Conservation (phyloP, 2,113 vertebrate genomes). For the Mormyrus lacerda region DNA sequence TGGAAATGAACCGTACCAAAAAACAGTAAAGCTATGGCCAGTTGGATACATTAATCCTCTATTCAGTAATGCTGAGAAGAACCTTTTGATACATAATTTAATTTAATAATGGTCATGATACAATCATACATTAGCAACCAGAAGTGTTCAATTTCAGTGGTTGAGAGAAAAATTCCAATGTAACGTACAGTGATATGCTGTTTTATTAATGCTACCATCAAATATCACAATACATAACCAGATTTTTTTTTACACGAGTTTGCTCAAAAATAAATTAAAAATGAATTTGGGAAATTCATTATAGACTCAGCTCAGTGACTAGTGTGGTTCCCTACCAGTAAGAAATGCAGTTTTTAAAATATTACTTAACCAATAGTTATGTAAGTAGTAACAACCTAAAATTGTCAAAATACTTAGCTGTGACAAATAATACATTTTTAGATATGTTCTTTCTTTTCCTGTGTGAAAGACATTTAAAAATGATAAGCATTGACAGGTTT, state of each 20-base stretch:
- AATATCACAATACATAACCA: not conserved
- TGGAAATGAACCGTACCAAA: constrained; percentile 34
- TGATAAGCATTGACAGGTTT: not conserved
- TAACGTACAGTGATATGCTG: not conserved
- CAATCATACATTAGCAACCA: not conserved
- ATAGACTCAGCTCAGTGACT: not conserved
- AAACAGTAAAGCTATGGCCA: constrained; percentile 11
- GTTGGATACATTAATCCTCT: constrained; percentile 14
- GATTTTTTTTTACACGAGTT: not conserved
- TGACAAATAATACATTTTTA: not conserved
- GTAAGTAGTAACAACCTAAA: not conserved
- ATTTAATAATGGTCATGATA: not conserved
- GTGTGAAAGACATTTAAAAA: not conserved
- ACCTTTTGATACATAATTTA: not conserved
- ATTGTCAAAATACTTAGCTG: not conserved
- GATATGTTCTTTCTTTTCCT: not conserved
- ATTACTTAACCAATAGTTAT: not conserved
- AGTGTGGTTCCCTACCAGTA: not conserved
- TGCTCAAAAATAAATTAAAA: not conserved
- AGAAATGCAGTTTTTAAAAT: not conserved
- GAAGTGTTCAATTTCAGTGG: not conserved
- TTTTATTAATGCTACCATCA: not conserved
- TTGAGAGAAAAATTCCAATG: not conserved
- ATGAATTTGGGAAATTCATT: not conserved
- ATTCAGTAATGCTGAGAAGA: not conserved